Evolutionary conservation across 1,140 invertebrate genomes (phyloP).

Genomic region (Drosophila chauvacae): DNA sequence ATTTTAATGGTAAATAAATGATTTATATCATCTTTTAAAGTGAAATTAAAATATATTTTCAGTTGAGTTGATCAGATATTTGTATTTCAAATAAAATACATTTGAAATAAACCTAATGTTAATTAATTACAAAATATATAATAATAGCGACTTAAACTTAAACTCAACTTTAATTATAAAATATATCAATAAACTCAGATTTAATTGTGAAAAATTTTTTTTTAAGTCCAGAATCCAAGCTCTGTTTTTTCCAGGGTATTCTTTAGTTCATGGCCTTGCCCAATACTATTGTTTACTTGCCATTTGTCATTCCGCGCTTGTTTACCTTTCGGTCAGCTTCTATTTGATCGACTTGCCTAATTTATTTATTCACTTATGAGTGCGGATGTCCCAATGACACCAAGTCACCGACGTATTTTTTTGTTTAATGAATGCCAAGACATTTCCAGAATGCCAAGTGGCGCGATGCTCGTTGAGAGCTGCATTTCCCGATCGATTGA

Average conservation of each 20-base stretch:
- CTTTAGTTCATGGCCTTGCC: neutral
- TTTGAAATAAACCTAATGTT: no score
- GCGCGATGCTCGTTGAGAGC: neutral
- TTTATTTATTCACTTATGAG: conserved; percentile 29
- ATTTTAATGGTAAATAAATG: neutral
- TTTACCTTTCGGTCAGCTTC: conserved; percentile 18
- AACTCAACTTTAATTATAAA: no score
- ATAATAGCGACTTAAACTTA: no score
- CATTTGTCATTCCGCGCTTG: conserved; percentile 17
- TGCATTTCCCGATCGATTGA: conserved; percentile 29
- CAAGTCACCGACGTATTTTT: neutral
- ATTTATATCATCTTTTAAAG: no score
- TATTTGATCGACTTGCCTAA: conserved; percentile 35
- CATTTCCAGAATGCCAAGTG: conserved; percentile 25
- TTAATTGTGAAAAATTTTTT: neutral
- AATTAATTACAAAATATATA: no score
- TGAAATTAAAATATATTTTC: no score
- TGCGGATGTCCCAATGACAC: conserved; percentile 30
- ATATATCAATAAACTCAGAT: no score
- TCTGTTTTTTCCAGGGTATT: neutral
- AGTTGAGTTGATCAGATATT: no score
- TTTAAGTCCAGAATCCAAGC: neutral
- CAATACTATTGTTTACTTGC: conserved; percentile 1
- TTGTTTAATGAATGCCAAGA: conserved; percentile 2
- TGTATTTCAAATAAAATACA: no score